These are phyloP conservation scores for Riparia riparia DNA, from an alignment of 2,113 vertebrate genomes.

Conservation along the genomic window DNA sequence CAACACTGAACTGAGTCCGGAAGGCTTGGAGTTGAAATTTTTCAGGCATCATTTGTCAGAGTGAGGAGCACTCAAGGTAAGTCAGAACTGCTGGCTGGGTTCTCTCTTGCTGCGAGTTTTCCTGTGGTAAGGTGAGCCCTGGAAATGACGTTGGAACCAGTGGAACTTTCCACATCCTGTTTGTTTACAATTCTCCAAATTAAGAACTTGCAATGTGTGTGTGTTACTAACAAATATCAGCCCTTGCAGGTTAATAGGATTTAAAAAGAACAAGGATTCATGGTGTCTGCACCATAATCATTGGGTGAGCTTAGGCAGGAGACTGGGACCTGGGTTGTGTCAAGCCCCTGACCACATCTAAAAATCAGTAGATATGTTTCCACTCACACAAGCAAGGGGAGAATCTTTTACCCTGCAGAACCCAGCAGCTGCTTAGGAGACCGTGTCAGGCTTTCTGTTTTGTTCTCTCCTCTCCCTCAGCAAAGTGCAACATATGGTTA, in stretches of 20 bases:
- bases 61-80: rapidly evolving
- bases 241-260: neutral
- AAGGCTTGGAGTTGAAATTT: neutral
- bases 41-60: neutral
- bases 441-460: neutral
- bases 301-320: neutral
- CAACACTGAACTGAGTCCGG: neutral
- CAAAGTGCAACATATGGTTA: neutral
- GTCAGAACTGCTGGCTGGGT: neutral
- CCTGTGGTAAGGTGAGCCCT: neutral
- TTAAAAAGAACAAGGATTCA: rapidly evolving
- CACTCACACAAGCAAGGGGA: neutral
- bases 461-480: neutral
- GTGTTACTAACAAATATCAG: neutral
- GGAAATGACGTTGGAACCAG: neutral
- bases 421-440: neutral
- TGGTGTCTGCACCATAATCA: neutral
- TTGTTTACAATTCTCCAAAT: neutral
- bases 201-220: neutral
- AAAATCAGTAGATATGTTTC: neutral
- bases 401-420: neutral
- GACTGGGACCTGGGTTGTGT: rapidly evolving
- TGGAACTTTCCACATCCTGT: neutral
- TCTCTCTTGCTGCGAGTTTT: neutral
- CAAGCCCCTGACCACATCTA: neutral